Percentiles rank a stretch among this genome's conserved stretches.
phyloP scores from a whole-genome alignment of 2,888 invertebrate genomes.

The Erebia ligea region DNA sequence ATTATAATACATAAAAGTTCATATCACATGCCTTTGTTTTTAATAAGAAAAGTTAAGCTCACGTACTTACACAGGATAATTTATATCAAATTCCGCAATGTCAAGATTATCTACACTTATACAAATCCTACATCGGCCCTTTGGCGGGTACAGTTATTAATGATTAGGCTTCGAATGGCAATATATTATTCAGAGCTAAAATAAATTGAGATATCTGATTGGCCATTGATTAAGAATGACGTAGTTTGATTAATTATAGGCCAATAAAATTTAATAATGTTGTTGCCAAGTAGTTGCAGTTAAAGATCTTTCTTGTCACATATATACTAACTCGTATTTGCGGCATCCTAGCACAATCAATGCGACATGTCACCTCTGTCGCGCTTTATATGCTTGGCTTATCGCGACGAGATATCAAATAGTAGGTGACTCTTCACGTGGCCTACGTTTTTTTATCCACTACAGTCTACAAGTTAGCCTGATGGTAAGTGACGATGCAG shows the following conservation, averaged over 20 bases:
- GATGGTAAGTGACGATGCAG: too few relatives aligned
- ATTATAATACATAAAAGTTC: not conserved
- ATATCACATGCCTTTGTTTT: not conserved
- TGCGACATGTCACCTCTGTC: too few relatives aligned
- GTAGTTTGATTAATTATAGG: constrained; percentile 51
- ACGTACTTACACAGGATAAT: not conserved
- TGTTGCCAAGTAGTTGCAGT: constrained; percentile 42
- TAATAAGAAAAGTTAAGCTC: not conserved
- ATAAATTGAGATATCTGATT: constrained; percentile 41
- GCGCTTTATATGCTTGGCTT: too few relatives aligned
- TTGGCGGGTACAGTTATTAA: constrained; percentile 27
- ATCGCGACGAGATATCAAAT: too few relatives aligned
- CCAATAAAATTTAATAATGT: constrained; percentile 41
- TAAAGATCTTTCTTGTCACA: constrained; percentile 41
- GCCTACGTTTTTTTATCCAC: too few relatives aligned
- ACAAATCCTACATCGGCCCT: constrained; percentile 16
- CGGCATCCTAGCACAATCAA: too few relatives aligned
- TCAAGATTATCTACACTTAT: constrained; percentile 23
- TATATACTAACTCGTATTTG: too few relatives aligned
- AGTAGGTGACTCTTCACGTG: too few relatives aligned
- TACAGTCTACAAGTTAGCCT: too few relatives aligned
- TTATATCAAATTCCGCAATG: constrained; percentile 16
- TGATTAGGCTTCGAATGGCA: constrained; percentile 28
- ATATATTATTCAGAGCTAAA: constrained; percentile 34
- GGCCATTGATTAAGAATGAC: constrained; percentile 49